Evolutionary conservation across 2,888 invertebrate genomes (phyloP), one percentile per base, ranked within the genome.

Genomic region (Chelonus formosanus): DNA sequence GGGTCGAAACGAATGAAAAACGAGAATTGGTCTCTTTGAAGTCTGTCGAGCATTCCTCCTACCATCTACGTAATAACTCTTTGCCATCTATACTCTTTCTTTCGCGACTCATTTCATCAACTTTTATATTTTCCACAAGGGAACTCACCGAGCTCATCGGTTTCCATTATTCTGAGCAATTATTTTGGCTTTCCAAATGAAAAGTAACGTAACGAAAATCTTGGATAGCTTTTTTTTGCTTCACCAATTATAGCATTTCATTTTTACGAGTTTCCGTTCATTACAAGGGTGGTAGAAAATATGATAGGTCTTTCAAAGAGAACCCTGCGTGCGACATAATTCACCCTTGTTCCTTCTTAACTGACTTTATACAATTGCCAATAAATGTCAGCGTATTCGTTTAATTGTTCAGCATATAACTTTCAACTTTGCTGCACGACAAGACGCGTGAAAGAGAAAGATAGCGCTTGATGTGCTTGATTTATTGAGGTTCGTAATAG

Each of bases 21-120:
- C 76, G 76, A 77, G 76, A 80, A 81, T 80, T 77, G 81, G 78
- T 80, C 67, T 76, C 79, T 82, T 82, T 82, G 82, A 82, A 80
- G 80, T 81, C 77, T 69, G 71, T 71, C 71, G 74, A 78, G 77
- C 73, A 76, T 77, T 73, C 71, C 75, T 74, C 74, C 76, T 75
- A 77, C 80, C 79, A 80, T 76, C 78, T 75, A 75, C 77, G 76
- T 80, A 81, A 81, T 81, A 80, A 79, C 75, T 78, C 73, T 20
- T 20, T 20, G 20, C 20, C 20, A 20, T 20, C 20, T 20, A 20
- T 20, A 20, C 20, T 32, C 31, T 8, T 52, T 52, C 5, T 52
- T 52, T 31, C 32, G 20, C 10, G 8, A 20, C 48, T 48, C 20
- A 20, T 20, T 20, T 20, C 20, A 20, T 20, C 20, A 20, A 20